Percentiles rank a stretch among this genome's conserved stretches.
Conservation (phyloP, 2,888 invertebrate species). For the Eupithecia pulchellata region DNA sequence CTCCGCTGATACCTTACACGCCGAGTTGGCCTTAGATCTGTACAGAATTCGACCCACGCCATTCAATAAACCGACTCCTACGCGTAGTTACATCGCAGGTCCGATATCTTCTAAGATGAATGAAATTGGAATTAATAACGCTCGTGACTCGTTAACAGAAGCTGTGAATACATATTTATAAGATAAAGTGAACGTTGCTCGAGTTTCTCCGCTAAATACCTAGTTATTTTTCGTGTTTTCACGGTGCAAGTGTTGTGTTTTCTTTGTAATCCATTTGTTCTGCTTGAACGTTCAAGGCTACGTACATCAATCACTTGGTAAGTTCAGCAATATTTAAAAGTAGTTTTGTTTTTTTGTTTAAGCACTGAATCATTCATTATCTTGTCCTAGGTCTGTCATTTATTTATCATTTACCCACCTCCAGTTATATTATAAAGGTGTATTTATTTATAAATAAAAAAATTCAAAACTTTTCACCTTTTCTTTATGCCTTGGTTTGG, state of each 20-base stretch:
- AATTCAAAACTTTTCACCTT: too few relatives aligned
- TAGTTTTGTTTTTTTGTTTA: neutral
- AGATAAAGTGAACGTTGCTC: slow-evolving; percentile 47
- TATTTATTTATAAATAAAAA: too few relatives aligned
- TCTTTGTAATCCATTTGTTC: slow-evolving; percentile 19
- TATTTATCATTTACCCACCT: neutral
- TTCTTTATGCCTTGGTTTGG: too few relatives aligned
- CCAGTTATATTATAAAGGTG: too few relatives aligned
- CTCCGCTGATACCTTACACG: slow-evolving; percentile 57
- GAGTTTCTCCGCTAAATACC: slow-evolving; percentile 23
- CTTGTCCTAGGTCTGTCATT: neutral
- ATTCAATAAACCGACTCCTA: slow-evolving; percentile 77
- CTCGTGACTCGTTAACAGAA: slow-evolving; percentile 45
- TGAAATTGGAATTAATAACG: slow-evolving; percentile 58
- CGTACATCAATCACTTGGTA: slow-evolving; percentile 25
- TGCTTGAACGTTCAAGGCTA: slow-evolving; percentile 25
- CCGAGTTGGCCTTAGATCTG: slow-evolving; percentile 73
- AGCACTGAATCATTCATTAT: neutral
- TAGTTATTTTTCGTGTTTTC: slow-evolving; percentile 18
- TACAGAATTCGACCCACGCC: slow-evolving; percentile 78
- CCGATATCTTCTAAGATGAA: slow-evolving; percentile 62
- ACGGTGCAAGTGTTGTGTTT: slow-evolving; percentile 24
- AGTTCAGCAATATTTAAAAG: slow-evolving; percentile 17
- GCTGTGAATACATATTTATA: slow-evolving; percentile 44
- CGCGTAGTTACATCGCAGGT: slow-evolving; percentile 63